phyloP scores from a whole-genome alignment of 2,888 invertebrate genomes.

The Linnaemya tessellans region DNA sequence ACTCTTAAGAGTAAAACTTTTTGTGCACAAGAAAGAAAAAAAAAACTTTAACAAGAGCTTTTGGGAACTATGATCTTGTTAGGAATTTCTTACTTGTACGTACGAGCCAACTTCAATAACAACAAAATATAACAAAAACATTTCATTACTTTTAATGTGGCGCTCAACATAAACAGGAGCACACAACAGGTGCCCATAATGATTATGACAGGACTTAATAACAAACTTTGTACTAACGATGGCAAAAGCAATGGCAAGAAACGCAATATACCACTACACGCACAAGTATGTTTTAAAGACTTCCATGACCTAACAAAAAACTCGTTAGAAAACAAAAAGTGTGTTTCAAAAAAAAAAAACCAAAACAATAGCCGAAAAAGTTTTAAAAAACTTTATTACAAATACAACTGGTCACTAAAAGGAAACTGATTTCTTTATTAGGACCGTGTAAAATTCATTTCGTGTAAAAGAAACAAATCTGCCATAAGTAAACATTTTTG shows the following conservation, averaged over 20 bases:
- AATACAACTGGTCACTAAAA: conserved; percentile 44
- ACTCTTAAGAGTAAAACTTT: background rate
- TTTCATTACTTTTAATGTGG: conserved; percentile 71
- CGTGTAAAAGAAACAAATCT: background rate
- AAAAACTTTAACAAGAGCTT: conserved; percentile 7
- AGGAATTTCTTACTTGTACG: conserved; percentile 3
- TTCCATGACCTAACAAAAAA: background rate
- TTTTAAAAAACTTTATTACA: conserved; percentile 5
- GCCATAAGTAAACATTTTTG: too few relatives aligned
- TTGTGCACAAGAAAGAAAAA: background rate
- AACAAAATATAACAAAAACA: background rate
- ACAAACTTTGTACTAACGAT: background rate
- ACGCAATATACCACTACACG: background rate
- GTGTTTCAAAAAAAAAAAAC: background rate
- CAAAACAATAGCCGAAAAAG: conserved; percentile 8
- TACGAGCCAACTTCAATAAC: background rate
- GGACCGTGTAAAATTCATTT: conserved; percentile 9
- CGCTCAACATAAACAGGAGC: conserved; percentile 64
- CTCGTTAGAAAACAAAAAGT: background rate
- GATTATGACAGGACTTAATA: conserved; percentile 52
- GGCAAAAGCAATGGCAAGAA: background rate
- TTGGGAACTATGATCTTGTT: conserved; percentile 47
- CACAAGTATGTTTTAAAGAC: background rate
- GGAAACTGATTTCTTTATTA: background rate
- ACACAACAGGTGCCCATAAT: conserved; percentile 72